Base-by-base conservation (phyloP, 2,113 vertebrate species). In the Origma solitaria region DNA sequence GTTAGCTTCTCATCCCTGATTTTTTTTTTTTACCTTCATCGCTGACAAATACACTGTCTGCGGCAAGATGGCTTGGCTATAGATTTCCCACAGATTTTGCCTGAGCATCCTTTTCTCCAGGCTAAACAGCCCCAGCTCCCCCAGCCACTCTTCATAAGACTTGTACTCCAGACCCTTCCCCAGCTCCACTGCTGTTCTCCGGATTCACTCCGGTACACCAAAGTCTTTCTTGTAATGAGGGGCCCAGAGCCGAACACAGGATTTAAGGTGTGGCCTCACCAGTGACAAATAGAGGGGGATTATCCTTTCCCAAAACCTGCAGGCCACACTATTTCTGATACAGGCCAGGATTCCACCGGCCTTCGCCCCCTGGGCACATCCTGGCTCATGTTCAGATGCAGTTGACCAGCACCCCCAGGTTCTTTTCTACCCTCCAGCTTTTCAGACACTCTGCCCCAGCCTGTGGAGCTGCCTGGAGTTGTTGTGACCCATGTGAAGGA, bases 251-350 rank as follows among this genome's bases (percentile, higher is more conserved):
- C 13, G 22, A 15, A 15, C 11, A 42, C 21, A 44, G 15, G 18
- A 57, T 44, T 57, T 35, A 49, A 65, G 3, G 8, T 49, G 50
- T 30, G 12, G 5, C 50, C 50, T 65, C 31, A 28, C 8, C 35
- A 57, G 18, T 33, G 15, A 5, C 0, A 0, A 35, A 24, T 0
- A 27, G 4, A 65, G 11, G 6, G 30, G 14, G 18, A 27, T 21
- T 22, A 57, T 57, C 37, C 15, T 56, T 65, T 37, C 22, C 18
- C 12, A 28, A 50, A 31, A 33, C 7, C 31, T 28, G 5, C 27
- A 81, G 15, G 27, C 15, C 18, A 44, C 6, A 13, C 2, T 35
- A 28, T 57, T 81, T 22, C 58, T 81, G 42, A 44, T 50, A 8
- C 7, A 62, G 31, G 2, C 11, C 40, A 80, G 30, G 35, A 31